Base-by-base conservation (phyloP, 2,797 vertebrate genomes). In the Onychomys torridus region DNA sequence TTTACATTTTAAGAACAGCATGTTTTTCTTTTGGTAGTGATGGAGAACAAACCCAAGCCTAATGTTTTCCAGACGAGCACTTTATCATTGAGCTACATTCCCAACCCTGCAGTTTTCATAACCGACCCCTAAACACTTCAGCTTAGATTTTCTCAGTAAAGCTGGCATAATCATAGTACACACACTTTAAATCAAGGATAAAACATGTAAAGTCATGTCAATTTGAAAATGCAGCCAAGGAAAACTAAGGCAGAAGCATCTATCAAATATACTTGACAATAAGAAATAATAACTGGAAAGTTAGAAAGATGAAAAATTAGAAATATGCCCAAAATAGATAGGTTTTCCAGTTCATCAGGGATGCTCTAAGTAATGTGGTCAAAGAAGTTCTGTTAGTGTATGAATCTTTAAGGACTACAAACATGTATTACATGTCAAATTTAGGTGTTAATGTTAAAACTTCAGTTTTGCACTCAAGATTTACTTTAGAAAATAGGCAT, bases 331-430 rank as follows among this genome's bases (percentile, higher is more conserved):
- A 16, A 55, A 92, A 95, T 95, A 95, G 37, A 75, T 73, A 91
- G 52, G 52, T 16, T 55, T 55, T 55, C 52, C 52, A 2, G 52
- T 55, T 55, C 52, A 13, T 55, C 16, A 55, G 52, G 52, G 14
- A 55, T 55, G 52, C 52, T 55, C 13, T 55, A 55, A 55, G 14
- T 71, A 90, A 84, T 85, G 89, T 49, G 83, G 63, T 75, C 69
- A 79, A 89, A 86, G 17, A 86, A 89, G 52, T 89, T 75, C 63
- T 11, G 6, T 71, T 87, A 52, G 21, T 16, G 29, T 27, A 32
- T 79, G 55, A 94, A 90, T 86, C 91, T 92, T 83, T 43, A 83
- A 96, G 93, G 85, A 71, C 32, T 78, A 32, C 6, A 92, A 82
- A 93, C 57, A 77, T 59, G 87, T 29, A 96, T 29, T 78, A 25